Percentiles rank a stretch among this genome's conserved stretches.
These are phyloP conservation scores for Athalia circularis DNA, from an alignment of 2,888 invertebrate genomes.

Conservation along the genomic window DNA sequence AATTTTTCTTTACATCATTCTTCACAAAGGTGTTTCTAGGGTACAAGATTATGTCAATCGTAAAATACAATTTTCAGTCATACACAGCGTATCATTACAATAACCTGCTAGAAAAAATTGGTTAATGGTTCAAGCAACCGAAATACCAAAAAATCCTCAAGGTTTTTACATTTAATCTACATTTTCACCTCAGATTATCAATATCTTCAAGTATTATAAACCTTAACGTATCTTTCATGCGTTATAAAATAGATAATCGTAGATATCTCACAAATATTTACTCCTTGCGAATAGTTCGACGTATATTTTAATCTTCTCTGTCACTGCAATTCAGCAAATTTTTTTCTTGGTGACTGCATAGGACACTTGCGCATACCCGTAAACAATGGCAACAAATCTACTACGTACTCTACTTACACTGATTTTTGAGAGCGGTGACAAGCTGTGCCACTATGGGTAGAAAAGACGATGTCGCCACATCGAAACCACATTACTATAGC, in stretches of 20 bases:
- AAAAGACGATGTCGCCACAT: too few relatives aligned
- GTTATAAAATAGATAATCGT: slow-evolving; percentile 33
- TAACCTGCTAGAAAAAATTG: neutral
- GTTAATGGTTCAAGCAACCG: slow-evolving; percentile 20
- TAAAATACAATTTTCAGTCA: slow-evolving; percentile 20
- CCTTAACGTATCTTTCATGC: slow-evolving; percentile 6
- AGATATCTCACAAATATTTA: slow-evolving; percentile 14
- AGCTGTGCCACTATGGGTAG: too few relatives aligned
- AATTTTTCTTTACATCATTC: neutral
- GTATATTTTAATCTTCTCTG: slow-evolving; percentile 5
- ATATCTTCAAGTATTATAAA: neutral
- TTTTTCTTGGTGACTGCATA: too few relatives aligned
- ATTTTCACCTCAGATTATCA: neutral
- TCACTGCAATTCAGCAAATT: too few relatives aligned
- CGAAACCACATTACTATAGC: too few relatives aligned
- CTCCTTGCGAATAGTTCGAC: slow-evolving; percentile 1
- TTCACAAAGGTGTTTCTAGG: neutral
- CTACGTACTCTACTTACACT: neutral
- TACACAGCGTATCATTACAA: neutral
- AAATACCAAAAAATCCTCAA: slow-evolving; percentile 6
- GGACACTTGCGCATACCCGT: neutral
- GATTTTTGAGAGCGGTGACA: too few relatives aligned
- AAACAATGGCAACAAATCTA: neutral
- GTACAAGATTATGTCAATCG: neutral
- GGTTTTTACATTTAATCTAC: neutral